Base-by-base conservation (phyloP, 1,140 invertebrate species). In the Drosophila biarmipes region DNA sequence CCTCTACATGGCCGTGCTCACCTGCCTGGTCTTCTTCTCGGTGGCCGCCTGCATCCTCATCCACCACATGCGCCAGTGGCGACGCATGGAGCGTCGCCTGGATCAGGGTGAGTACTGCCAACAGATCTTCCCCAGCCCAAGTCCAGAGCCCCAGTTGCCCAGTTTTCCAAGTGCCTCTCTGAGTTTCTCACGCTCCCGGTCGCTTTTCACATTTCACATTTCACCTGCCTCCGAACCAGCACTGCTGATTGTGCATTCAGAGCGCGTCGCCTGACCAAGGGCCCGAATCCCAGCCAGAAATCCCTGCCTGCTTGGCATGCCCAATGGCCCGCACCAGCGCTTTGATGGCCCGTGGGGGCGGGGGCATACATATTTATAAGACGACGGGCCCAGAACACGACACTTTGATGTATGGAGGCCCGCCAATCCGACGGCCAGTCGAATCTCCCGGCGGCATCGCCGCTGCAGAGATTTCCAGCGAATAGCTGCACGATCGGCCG, bases 21-120 rank as follows among this genome's bases (percentile, higher is more conserved):
- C 94, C 38, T 95, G 94, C 87, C 92, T 95, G 27, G 77, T 95
- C 59, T 95, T 95, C 92, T 95, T 95, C 86, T 89, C 94, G 38
- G 93, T 94, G 35, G 94, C 94, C 63, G 94, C 94, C 62, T 93
- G 94, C 69, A 95, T 95, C 67, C 94, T 94, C 21, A 91, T 95
- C 46, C 92, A 95, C 67, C 94, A 95, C 64, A 94, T 94, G 59
- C 93, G 93, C 59, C 94, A 95, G 64, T 95, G 94, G 94, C 92
- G 93, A 64, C 92, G 92, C 62, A 93, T 94, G 91, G 94, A 94
- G 76, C 92, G 92, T 42, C 92, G 93, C 63, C 93, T 94, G 52
- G 92, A 94, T 74, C 92, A 93, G 89, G 93, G 94, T 94, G 84
- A 91, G 89, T 84, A 7, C 8, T 37, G 35, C 12, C 1, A 14